phyloP scores from a whole-genome alignment of 2,113 vertebrate species.

The Loxodonta africana region DNA sequence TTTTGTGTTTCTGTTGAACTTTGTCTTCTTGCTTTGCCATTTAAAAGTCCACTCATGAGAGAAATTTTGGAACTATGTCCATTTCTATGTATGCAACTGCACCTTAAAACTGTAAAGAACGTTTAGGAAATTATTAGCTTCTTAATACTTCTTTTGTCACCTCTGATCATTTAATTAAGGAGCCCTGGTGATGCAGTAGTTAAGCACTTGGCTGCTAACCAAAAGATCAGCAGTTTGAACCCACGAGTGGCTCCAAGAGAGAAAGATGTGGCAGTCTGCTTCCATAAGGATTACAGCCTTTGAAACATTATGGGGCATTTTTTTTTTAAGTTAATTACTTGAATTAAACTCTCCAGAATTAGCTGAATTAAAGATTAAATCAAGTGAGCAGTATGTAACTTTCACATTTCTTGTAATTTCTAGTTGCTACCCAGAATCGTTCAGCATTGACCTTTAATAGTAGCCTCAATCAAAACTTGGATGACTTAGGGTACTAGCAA shows the following conservation, averaged over 20 bases:
- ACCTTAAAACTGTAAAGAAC: constrained; percentile 59
- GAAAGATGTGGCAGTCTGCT: no score
- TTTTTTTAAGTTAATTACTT: constrained; percentile 34
- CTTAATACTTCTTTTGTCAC: constrained; percentile 16
- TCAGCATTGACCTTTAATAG: background rate
- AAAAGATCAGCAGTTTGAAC: no score
- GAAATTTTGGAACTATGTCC: constrained; percentile 10
- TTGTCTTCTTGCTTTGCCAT: constrained; percentile 61
- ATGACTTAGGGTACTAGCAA: background rate
- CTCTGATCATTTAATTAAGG: background rate
- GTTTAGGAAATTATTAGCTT: constrained; percentile 26
- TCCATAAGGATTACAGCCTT: no score
- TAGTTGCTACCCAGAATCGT: background rate
- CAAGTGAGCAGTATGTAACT: background rate
- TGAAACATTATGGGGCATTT: no score
- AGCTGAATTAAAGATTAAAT: constrained; percentile 37
- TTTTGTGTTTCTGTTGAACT: constrained; percentile 18
- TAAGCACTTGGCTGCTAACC: no score
- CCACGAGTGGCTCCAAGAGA: no score
- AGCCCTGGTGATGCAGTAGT: no score
- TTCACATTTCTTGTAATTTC: background rate
- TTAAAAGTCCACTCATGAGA: constrained; percentile 47
- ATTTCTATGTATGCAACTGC: background rate
- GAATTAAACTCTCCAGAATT: background rate
- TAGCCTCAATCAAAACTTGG: background rate